phyloP scores from a whole-genome alignment of 2,888 invertebrate species.

The Acanthococcus lagerstroemiae region DNA sequence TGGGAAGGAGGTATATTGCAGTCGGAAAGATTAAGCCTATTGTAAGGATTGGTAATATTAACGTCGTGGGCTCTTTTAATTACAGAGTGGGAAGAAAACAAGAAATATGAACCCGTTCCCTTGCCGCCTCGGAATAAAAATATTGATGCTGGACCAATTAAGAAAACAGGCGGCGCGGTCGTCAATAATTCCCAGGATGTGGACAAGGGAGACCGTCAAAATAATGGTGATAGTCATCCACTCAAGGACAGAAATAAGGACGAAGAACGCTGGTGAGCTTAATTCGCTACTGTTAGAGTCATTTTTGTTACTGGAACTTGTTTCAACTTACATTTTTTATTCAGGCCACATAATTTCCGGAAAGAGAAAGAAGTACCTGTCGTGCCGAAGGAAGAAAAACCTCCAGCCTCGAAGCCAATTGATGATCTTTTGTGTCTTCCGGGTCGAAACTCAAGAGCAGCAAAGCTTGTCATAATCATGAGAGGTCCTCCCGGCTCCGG shows the following conservation, averaged over 20 bases:
- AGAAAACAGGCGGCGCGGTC: no score
- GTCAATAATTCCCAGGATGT: no score
- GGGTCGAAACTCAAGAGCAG: slow-evolving; percentile 67
- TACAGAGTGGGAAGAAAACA: no score
- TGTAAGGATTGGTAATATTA: no score
- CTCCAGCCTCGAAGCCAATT: slow-evolving; percentile 49
- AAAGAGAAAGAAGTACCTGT: background rate
- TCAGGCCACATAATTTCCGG: background rate
- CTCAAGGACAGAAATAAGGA: no score
- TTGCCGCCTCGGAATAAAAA: background rate
- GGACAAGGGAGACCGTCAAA: no score
- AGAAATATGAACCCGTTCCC: background rate
- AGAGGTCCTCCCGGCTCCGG: slow-evolving; percentile 92
- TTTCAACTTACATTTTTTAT: background rate
- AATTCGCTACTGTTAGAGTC: background rate
- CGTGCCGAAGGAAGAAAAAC: background rate
- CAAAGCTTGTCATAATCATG: slow-evolving; percentile 73
- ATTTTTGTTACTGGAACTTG: background rate
- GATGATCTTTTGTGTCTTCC: slow-evolving; percentile 76
- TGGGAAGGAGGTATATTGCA: slow-evolving; percentile 20
- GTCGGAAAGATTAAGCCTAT: no score
- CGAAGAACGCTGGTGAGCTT: background rate
- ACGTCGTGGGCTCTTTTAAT: no score
- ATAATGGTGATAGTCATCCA: no score
- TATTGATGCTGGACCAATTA: no score